Evolutionary conservation across 2,113 vertebrate genomes (phyloP), one percentile per base, ranked within the genome.

Genomic region (Petaurus breviceps): DNA sequence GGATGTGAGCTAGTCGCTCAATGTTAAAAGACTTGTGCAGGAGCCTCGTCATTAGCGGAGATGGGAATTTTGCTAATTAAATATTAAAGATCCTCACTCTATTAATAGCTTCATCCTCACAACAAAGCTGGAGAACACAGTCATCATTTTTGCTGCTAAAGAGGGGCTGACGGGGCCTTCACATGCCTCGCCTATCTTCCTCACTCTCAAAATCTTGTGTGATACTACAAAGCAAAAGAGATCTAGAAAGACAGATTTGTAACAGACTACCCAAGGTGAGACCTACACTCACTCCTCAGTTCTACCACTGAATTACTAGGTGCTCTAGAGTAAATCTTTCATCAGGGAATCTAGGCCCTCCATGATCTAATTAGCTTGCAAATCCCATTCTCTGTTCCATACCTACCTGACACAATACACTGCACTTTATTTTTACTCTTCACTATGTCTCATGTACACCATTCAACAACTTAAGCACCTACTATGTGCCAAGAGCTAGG

Each of bases 61-160:
- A 52, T 89, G 91, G 61, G 55, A 50, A 91, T 94, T 95, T 89
- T 90, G 49, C 51, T 96, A 49, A 84, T 94, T 95, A 97, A 94
- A 96, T 91, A 95, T 96, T 97, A 94, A 93, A 94, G 4, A 90
- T 91, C 61, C 95, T 10, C 61, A 77, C 47, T 93, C 92, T 93
- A 95, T 96, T 96, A 95, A 95, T 93, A 96, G 57, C 46, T 50
- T 95, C 53, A 96, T 84, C 37, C 90, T 92, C 37, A 95, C 26
- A 93, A 89, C 61, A 96, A 95, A 97, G 91, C 47, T 93, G 55
- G 57, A 90, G 23, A 92, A 84, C 19, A 46, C 0, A 89, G 57
- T 84, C 94, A 91, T 92, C 47, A 89, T 46, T 90, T 94, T 24
- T 94, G 43, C 54, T 94, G 93, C 53, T 57, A 95, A 52, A 94